Evolutionary conservation across 2,113 vertebrate species (phyloP), one percentile per base, ranked within the genome.

Genomic region (Callopanchax toddi): DNA sequence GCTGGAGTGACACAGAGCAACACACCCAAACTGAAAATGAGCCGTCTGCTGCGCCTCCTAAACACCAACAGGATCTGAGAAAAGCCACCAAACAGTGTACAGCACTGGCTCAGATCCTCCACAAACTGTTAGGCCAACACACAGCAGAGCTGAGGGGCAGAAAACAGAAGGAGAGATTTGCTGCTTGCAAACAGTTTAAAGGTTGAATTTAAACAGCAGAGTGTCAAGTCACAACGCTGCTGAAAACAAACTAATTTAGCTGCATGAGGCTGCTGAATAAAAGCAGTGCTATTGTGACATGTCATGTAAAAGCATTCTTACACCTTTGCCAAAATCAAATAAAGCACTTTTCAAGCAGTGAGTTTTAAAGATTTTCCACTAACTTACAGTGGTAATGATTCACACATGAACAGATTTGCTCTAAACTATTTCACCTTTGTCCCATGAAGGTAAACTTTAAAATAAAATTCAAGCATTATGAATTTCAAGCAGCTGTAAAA

Each of bases 1-100:
- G 64, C 71, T 65, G 81, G 53, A 78, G 60, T 49, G 43, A 64
- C 80, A 80, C 60, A 1, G 75, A 73, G 64, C 60, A 54, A 59
- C 71, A 54, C 76, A 72, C 43, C 20, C 78, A 59, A 69, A 73
- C 82, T 85, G 81, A 66, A 85, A 86, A 78, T 26, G 62, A 85
- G 67, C 76, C 63, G 58, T 81, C 76, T 84, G 79, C 53, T 64
- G 42, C 45, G 3, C 51, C 20, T 43, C 55, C 45, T n/a, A 11
- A 63, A 51, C 67, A 54, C 43, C 12, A 49, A 72, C 74, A 58
- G 67, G 49, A 74, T 74, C 74, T 15, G 37, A 50, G 60, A 45
- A 86, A 74, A 74, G 54, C 37, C 73, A 62, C 56, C 45, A 72
- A 68, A 63, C 60, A 46, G 74, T 40, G 57, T 76, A 60, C 44